phyloP scores from a whole-genome alignment of 2,888 invertebrate species.

The Gastrophysa polygoni region DNA sequence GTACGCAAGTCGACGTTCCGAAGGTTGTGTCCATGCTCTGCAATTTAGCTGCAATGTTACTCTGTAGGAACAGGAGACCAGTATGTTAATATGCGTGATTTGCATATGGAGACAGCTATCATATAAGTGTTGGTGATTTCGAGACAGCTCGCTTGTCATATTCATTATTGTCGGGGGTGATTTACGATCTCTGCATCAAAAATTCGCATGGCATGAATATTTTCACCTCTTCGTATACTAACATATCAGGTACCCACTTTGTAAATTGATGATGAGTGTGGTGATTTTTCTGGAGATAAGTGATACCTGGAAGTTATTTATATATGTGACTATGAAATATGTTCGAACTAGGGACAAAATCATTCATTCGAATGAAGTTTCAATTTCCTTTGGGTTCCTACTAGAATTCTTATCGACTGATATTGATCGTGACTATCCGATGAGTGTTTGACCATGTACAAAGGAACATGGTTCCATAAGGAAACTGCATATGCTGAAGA shows the following conservation, averaged over 20 bases:
- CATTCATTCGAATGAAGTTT: too few species aligned
- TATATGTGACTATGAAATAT: too few species aligned
- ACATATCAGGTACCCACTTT: neutral
- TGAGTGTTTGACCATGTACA: too few species aligned
- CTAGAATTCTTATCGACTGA: too few species aligned
- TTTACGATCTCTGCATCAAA: slow-evolving; percentile 4
- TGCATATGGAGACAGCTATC: slow-evolving; percentile 47
- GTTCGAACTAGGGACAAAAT: too few species aligned
- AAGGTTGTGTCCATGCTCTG: slow-evolving; percentile 19
- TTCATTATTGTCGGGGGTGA: slow-evolving; percentile 28
- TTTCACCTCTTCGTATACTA: neutral
- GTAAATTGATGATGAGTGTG: neutral
- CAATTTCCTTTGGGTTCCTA: too few species aligned
- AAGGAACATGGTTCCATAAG: too few species aligned
- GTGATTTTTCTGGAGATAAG: neutral
- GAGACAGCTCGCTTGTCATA: slow-evolving; percentile 30
- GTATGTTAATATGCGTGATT: slow-evolving; percentile 46
- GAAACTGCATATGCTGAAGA: too few species aligned
- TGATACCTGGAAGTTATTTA: neutral
- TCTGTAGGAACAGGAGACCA: slow-evolving; percentile 33
- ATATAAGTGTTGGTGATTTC: slow-evolving; percentile 38
- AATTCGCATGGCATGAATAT: neutral
- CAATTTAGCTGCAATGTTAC: slow-evolving; percentile 38
- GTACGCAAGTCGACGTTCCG: neutral
- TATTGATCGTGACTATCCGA: too few species aligned